Conservation (phyloP, 2,888 invertebrate species). For the Drosophila helvetica region DNA sequence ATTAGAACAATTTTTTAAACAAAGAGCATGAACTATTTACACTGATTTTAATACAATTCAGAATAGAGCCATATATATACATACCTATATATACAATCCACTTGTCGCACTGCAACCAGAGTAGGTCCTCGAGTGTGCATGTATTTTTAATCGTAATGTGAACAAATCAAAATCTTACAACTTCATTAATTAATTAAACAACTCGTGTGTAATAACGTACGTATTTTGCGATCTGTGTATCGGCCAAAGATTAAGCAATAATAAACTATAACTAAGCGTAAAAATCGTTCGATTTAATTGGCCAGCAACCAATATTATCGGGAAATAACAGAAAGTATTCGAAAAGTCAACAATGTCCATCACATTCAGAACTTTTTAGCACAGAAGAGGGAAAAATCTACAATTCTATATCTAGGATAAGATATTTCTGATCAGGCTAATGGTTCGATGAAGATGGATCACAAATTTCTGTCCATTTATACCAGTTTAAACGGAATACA, state of each 20-base stretch:
- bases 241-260: conserved; percentile 81
- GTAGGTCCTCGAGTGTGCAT: not conserved
- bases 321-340: no score
- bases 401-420: no score
- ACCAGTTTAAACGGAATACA: no score
- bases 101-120: conserved; percentile 6
- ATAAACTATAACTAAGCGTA: conserved; percentile 62
- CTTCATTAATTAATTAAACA: conserved; percentile 25
- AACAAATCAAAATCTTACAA: conserved; percentile 45
- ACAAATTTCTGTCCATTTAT: no score
- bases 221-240: conserved; percentile 71
- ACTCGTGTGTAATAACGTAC: conserved; percentile 54
- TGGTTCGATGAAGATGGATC: no score
- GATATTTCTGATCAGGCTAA: no score
- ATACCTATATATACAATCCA: conserved; percentile 18
- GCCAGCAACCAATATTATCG: conserved; percentile 16
- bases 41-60: conserved; percentile 36
- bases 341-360: no score
- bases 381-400: not conserved
- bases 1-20: conserved; percentile 58
- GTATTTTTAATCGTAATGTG: conserved; percentile 40
- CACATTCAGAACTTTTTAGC: not conserved
- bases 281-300: conserved; percentile 11
- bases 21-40: conserved; percentile 46
- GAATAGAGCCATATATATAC: conserved; percentile 54